Conservation (phyloP, 2,888 invertebrate genomes). For the Sinodicranocentrus sp. region DNA sequence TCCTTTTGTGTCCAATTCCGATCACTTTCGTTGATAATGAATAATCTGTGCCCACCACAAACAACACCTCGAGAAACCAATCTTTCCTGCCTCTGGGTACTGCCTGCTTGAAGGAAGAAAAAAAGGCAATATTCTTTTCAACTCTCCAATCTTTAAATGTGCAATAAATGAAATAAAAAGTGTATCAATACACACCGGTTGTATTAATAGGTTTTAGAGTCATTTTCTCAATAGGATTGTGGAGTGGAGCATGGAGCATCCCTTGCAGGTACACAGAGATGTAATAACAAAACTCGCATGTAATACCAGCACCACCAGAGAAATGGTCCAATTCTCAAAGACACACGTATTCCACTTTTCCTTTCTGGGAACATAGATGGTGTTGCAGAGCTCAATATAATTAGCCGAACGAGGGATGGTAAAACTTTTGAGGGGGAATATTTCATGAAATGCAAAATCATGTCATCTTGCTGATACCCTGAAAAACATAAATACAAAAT, state of each 20-base stretch:
- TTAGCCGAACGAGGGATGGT: neutral
- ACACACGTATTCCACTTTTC: neutral
- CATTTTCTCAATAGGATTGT: too few species aligned
- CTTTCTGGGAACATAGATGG: constrained; percentile 15
- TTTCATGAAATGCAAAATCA: too few species aligned
- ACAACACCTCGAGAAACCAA: constrained; percentile 58
- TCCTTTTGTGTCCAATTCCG: constrained; percentile 62
- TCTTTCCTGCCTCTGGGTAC: constrained; percentile 40
- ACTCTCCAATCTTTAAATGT: neutral
- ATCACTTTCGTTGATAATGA: constrained; percentile 64
- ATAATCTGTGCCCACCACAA: constrained; percentile 62
- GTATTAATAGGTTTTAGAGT: too few species aligned
- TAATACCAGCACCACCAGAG: too few species aligned
- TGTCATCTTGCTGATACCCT: too few species aligned
- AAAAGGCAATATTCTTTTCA: neutral
- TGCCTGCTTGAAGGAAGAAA: neutral
- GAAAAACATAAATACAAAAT: too few species aligned
- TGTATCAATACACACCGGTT: too few species aligned
- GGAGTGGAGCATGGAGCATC: too few species aligned
- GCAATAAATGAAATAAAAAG: neutral
- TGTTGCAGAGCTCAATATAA: neutral
- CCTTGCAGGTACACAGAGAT: too few species aligned
- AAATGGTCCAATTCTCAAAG: too few species aligned
- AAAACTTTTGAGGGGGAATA: too few species aligned
- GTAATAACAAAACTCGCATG: too few species aligned